phyloP scores from a whole-genome alignment of 2,888 invertebrate genomes.

The Caenorhabditis imperialis region DNA sequence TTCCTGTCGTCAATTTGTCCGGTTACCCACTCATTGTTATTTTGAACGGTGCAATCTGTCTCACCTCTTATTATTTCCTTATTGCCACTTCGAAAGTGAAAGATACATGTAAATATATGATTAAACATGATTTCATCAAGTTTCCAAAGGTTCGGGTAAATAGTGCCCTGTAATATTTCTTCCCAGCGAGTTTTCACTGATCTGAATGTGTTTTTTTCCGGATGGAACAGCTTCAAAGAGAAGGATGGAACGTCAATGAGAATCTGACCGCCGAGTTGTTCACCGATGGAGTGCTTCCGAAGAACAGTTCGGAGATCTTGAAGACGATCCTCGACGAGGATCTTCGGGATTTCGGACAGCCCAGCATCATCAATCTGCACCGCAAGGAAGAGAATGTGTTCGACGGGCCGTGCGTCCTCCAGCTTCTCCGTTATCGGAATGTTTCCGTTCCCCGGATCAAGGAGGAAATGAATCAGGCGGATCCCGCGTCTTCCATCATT shows the following conservation, averaged over 20 bases:
- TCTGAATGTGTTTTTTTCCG: too few relatives aligned
- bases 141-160: too few relatives aligned
- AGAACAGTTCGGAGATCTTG: slow-evolving; percentile 16
- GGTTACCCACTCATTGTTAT: too few relatives aligned
- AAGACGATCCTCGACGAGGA: slow-evolving; percentile 49
- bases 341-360: slow-evolving; percentile 40
- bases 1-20: too few relatives aligned
- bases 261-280: slow-evolving; percentile 22
- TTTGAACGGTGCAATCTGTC: too few relatives aligned
- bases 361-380: slow-evolving; percentile 30
- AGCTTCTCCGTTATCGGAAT: slow-evolving; percentile 48
- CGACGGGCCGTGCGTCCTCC: slow-evolving; percentile 48
- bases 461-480: slow-evolving; percentile 31
- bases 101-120: too few relatives aligned
- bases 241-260: slow-evolving; percentile 57
- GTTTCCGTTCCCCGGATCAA: slow-evolving; percentile 40
- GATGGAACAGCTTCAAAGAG: slow-evolving; percentile 46
- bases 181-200: too few relatives aligned
- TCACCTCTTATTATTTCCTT: too few relatives aligned
- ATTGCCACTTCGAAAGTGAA: too few relatives aligned
- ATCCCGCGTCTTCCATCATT: slow-evolving; percentile 31
- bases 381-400: slow-evolving; percentile 26
- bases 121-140: too few relatives aligned
- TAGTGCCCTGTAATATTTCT: too few relatives aligned
- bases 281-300: slow-evolving; percentile 29